Percentiles rank a stretch among this genome's conserved stretches.
Conservation (phyloP, 2,888 invertebrate species). For the Sphaerophoria taeniata region DNA sequence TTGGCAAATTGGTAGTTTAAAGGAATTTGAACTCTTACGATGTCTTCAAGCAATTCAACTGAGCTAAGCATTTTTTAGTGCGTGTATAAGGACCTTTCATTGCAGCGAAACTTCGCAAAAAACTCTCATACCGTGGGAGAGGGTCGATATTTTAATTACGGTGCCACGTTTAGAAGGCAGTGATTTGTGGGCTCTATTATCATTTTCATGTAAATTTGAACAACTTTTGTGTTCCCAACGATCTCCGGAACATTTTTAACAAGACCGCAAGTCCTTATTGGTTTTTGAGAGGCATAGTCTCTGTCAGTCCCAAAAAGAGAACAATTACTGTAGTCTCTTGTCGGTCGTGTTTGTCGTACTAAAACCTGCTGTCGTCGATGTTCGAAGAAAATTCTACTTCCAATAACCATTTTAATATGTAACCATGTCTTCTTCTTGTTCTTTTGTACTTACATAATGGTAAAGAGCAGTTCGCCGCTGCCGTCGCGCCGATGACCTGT, state of each 20-base stretch:
- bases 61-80: too few species aligned
- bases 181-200: slow-evolving; percentile 66
- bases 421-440: slow-evolving; percentile 8
- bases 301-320: slow-evolving; percentile 61
- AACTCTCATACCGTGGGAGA: slow-evolving; percentile 13
- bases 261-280: slow-evolving; percentile 72
- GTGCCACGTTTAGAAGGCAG: slow-evolving; percentile 51
- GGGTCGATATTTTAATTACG: slow-evolving; percentile 69
- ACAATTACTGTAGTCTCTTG: slow-evolving; percentile 56
- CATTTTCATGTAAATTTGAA: slow-evolving; percentile 31
- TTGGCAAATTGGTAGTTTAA: too few species aligned
- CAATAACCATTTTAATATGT: background rate
- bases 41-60: too few species aligned
- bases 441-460: background rate
- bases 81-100: too few species aligned
- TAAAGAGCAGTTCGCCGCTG: background rate
- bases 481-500: slow-evolving; percentile 40
- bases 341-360: background rate
- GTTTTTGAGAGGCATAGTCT: slow-evolving; percentile 36
- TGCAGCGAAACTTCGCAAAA: too few species aligned
- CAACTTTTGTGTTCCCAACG: slow-evolving; percentile 35
- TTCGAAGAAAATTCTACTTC: slow-evolving; percentile 54
- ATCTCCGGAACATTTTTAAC: slow-evolving; percentile 59
- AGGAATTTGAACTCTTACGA: too few species aligned
- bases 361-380: background rate